Base-by-base conservation (phyloP, 92 coral and sea anemone genomes). In the Phenganax marumi region DNA sequence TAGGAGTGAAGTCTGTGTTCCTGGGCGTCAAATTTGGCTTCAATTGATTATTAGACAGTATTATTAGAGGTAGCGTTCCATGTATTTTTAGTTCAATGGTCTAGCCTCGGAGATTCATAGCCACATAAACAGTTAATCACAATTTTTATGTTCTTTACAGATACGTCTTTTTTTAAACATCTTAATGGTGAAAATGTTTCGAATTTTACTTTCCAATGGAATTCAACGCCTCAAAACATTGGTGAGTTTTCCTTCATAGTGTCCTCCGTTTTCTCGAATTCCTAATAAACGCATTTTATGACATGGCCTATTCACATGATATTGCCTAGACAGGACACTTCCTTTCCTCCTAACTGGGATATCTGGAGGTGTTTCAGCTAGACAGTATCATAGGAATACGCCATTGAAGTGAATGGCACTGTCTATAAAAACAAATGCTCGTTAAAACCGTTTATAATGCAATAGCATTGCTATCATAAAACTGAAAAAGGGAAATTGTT, bases 151-250 rank as follows among this genome's bases (percentile, higher is more conserved):
- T 72, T n/a, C 12, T 79, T 77, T 33, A 0, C 74, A 93, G 97
- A 93, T 81, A 93, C 89, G 49, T 93, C 97, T 8, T 81, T 93
- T 69, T 92, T 91, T 81, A 93, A 93, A 86, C 86, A 89, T 55
- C 84, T 93, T 11, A 90, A 86, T 43, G 97, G 97, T 33, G 97
- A 93, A 60, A 91, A 91, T 74, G 88, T 97, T 16, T 91, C 97
- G 17, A 91, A 78, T 81, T 90, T 92, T 73, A 82, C 85, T 24
- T 91, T 93, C 81, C 93, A 90, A 70, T 93, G 97, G 97, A 93
- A 91, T 66, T 88, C 97, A 10, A 91, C 96, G 60, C 97, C 97
- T 6, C 90, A 85, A 56, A 88, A 88, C 21, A 83, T 93, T 50
- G 97, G 97, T 93, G 82, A 55, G 97, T 89, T 33, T 50, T 8